These are phyloP conservation scores for Tenthredo amoena DNA, from an alignment of 2,888 invertebrate species.

Conservation along the genomic window DNA sequence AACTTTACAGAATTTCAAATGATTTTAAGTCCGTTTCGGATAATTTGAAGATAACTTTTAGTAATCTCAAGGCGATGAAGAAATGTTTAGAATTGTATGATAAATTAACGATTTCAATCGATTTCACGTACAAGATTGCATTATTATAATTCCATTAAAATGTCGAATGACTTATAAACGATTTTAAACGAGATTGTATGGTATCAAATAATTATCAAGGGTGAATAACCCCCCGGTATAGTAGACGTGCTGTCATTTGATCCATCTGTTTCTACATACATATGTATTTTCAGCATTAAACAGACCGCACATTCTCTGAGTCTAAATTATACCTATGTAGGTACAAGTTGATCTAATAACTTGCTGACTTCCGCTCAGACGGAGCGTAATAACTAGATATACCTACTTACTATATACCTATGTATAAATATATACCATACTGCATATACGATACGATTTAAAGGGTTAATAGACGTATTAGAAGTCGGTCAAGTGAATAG, in stretches of 20 bases:
- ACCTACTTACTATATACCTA: background rate
- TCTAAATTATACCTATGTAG: conserved; percentile 16
- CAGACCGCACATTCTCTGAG: conserved; percentile 41
- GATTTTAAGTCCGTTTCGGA: background rate
- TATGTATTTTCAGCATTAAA: conserved; percentile 36
- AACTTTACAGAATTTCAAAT: background rate
- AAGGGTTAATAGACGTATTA: conserved; percentile 33
- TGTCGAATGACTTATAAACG: background rate
- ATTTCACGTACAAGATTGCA: background rate
- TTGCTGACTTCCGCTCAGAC: conserved; percentile 38
- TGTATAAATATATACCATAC: background rate
- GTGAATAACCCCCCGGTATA: background rate
- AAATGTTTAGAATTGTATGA: background rate
- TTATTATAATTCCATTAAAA: background rate
- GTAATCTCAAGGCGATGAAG: background rate
- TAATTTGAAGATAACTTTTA: background rate
- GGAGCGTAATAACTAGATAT: conserved; percentile 23
- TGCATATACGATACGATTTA: background rate
- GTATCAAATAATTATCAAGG: background rate
- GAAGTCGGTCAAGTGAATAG: conserved; percentile 23
- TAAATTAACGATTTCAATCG: background rate
- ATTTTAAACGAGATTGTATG: background rate
- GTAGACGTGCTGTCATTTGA: background rate
- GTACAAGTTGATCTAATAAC: conserved; percentile 40
- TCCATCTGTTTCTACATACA: background rate